Conservation (phyloP, 2,888 invertebrate species). For the Andrena minutula region DNA sequence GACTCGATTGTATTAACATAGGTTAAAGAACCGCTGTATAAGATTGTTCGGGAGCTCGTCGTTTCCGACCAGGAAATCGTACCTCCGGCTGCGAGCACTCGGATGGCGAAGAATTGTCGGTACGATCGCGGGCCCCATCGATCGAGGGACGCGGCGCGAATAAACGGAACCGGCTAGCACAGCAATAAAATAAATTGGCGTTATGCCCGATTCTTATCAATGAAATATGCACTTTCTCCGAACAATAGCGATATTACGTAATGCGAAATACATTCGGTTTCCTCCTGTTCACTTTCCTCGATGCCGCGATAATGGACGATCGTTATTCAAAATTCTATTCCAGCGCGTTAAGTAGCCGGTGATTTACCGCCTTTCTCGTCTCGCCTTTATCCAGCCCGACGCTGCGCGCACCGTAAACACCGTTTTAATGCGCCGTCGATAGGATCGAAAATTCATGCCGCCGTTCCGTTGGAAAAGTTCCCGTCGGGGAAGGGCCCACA, state of each 20-base stretch:
- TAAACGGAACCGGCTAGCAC: constrained; percentile 39
- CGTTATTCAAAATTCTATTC: constrained; percentile 65
- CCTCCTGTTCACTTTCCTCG: constrained; percentile 58
- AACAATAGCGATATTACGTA: constrained; percentile 61
- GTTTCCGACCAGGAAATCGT: constrained; percentile 43
- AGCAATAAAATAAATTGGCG: constrained; percentile 65
- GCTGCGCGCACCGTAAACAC: constrained; percentile 34
- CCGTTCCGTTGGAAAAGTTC: constrained; percentile 1
- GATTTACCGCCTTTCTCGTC: constrained; percentile 55
- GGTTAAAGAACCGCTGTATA: no score
- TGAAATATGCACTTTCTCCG: constrained; percentile 64
- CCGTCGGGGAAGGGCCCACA: constrained; percentile 26
- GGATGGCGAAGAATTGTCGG: constrained; percentile 35
- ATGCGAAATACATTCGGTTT: constrained; percentile 59
- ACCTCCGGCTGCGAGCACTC: constrained; percentile 21
- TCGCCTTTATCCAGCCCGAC: constrained; percentile 35
- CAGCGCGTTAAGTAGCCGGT: constrained; percentile 58
- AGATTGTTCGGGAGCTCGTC: background rate
- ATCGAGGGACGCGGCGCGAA: constrained; percentile 29
- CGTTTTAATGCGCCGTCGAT: constrained; percentile 47
- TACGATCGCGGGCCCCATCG: constrained; percentile 35
- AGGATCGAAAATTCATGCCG: constrained; percentile 47
- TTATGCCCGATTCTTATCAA: constrained; percentile 63
- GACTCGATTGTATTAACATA: no score
- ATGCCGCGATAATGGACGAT: constrained; percentile 58